Evolutionary conservation across 2,888 invertebrate genomes (phyloP).

Genomic region (Colletes collaris): DNA sequence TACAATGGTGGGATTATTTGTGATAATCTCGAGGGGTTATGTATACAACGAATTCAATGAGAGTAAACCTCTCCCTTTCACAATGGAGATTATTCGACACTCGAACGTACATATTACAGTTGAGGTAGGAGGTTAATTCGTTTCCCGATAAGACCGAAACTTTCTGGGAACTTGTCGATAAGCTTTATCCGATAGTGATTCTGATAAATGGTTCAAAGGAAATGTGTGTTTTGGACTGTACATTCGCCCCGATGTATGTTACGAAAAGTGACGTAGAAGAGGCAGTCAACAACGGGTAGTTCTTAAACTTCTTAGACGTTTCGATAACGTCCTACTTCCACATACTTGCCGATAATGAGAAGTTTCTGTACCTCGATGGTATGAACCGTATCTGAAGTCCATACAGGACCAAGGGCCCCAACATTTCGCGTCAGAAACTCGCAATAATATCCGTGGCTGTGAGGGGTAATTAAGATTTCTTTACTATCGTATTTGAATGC

Average conservation of each 20-base stretch:
- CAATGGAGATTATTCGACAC: conserved; percentile 16
- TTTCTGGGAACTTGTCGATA: conserved; percentile 38
- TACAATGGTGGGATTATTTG: conserved; percentile 19
- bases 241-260: not conserved
- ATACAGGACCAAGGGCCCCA: not conserved
- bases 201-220: conserved; percentile 7
- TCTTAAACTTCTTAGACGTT: not conserved
- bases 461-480: conserved; percentile 67
- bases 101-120: conserved; percentile 1
- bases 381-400: not conserved
- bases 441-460: conserved; percentile 15
- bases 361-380: not conserved
- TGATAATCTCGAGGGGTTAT: conserved; percentile 2
- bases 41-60: not conserved
- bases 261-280: not conserved
- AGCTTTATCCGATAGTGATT: conserved; percentile 18
- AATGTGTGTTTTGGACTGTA: conserved; percentile 16
- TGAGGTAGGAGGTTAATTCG: conserved; percentile 17
- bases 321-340: not conserved
- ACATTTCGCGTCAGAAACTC: not conserved
- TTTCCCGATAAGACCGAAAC: conserved; percentile 34
- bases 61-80: not conserved
- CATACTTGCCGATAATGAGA: too few relatives aligned
- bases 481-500: conserved; percentile 59
- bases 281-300: conserved; percentile 19